These are phyloP conservation scores for Diplodus sargus DNA, from an alignment of 2,797 vertebrate species.

Conservation along the genomic window DNA sequence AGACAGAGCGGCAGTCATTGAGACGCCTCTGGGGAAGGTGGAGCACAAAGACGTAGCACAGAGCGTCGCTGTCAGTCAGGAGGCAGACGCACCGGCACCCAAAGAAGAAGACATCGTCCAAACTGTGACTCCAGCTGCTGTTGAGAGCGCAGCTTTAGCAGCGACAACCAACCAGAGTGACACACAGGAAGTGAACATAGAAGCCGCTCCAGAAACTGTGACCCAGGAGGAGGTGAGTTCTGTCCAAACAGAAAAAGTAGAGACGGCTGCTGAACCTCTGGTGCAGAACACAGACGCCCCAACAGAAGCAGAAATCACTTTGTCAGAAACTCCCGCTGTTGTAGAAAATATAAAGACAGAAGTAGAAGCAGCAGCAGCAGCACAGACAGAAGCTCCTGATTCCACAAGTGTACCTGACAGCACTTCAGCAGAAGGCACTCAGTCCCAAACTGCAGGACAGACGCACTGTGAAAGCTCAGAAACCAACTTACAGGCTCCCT, in stretches of 20 bases:
- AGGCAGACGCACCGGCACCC: not conserved
- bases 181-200: not conserved
- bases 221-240: constrained; percentile 4
- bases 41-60: not conserved
- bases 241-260: not conserved
- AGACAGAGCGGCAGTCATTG: fast-evolving
- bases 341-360: constrained; percentile 4
- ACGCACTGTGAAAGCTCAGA: not conserved
- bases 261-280: constrained; percentile 21
- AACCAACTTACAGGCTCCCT: constrained; percentile 26
- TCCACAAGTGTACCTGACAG: not conserved
- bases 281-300: not conserved
- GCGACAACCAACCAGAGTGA: not conserved
- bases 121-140: not conserved
- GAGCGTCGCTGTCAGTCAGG: not conserved
- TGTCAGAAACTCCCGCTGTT: not conserved
- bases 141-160: not conserved
- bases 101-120: not conserved
- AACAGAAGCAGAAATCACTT: constrained; percentile 1
- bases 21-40: constrained; percentile 10
- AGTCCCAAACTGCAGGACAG: constrained; percentile 2
- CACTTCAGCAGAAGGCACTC: constrained; percentile 14
- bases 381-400: constrained; percentile 19
- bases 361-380: constrained; percentile 3
- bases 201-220: constrained; percentile 5